Conservation (phyloP, 2,113 vertebrate species). For the Grallaria varia region DNA sequence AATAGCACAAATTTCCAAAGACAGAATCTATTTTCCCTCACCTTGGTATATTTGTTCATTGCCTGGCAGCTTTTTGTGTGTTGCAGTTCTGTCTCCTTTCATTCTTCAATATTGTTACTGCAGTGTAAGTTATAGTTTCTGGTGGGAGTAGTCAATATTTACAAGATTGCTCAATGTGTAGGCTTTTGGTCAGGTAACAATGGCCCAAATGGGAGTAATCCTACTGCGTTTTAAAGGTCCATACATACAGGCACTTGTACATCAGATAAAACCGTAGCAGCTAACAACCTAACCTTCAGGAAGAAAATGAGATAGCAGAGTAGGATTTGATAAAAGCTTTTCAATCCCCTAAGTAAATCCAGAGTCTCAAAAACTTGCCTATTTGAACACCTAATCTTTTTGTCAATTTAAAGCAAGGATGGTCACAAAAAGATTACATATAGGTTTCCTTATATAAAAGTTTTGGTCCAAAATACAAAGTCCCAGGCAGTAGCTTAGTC, state of each 20-base stretch:
- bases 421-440: neutral
- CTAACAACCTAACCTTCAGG: neutral
- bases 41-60: neutral
- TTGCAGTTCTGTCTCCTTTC: neutral
- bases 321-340: neutral
- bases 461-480: neutral
- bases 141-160: neutral
- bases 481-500: neutral
- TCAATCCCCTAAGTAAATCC: neutral
- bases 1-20: neutral
- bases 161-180: neutral
- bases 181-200: neutral
- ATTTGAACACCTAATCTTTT: neutral
- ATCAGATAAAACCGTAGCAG: neutral
- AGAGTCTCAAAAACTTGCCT: neutral
- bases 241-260: neutral
- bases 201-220: neutral
- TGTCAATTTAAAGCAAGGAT: neutral
- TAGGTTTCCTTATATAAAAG: neutral
- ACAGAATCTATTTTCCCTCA: neutral
- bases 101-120: neutral
- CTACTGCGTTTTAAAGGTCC: neutral
- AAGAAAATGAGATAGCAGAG: neutral
- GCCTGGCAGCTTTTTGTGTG: constrained; percentile 3
- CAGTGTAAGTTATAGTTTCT: neutral